Percentiles rank a stretch among this genome's conserved stretches.
These are phyloP conservation scores for Spialia ferax DNA, from an alignment of 2,888 invertebrate species.

Conservation along the genomic window DNA sequence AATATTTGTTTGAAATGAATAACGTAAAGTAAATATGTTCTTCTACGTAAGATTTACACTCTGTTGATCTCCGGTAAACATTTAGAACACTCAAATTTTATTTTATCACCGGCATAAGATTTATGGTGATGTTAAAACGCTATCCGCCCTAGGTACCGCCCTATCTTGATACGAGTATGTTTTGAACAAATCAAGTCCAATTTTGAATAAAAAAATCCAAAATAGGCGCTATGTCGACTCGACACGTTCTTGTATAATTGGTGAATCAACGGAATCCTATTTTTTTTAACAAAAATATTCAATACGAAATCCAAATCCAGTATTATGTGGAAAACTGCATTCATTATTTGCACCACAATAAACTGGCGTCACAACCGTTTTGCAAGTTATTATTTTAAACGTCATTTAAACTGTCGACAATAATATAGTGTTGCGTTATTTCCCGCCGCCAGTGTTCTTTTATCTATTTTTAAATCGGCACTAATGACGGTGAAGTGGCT, in stretches of 20 bases:
- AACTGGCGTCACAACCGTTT: constrained; percentile 28
- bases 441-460: constrained; percentile 19
- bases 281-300: too few species aligned
- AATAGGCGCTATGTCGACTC: too few species aligned
- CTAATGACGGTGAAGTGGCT: constrained; percentile 29
- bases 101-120: constrained; percentile 7
- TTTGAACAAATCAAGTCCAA: too few species aligned
- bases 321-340: not conserved
- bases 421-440: constrained; percentile 30
- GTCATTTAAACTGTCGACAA: constrained; percentile 24
- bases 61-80: constrained; percentile 11
- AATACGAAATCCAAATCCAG: not conserved
- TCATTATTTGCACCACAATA: constrained; percentile 14
- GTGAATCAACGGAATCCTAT: constrained; percentile 4
- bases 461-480: constrained; percentile 36
- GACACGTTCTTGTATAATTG: too few species aligned
- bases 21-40: not conserved
- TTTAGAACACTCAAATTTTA: not conserved
- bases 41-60: not conserved
- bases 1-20: constrained; percentile 8
- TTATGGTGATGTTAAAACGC: constrained; percentile 7
- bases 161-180: too few species aligned
- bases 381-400: constrained; percentile 35
- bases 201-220: too few species aligned
- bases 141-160: constrained; percentile 5